A percentile compares a stretch with the other conserved stretches of the same genome.
Evolutionary conservation across 2,113 vertebrate species (phyloP).

Genomic region (Melanostigma gelatinosum): DNA sequence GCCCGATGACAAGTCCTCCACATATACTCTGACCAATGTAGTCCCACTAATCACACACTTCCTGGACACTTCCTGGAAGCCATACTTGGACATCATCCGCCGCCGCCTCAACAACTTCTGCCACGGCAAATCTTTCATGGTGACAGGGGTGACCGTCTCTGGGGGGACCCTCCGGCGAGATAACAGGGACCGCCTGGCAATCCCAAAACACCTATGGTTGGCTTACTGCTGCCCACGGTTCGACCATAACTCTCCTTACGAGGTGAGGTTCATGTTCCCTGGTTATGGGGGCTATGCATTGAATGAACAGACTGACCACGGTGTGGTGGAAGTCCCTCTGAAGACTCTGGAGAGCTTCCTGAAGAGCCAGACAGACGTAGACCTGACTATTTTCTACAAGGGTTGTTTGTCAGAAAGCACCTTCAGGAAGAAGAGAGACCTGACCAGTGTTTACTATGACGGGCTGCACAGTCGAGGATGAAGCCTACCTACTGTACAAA

Average conservation of each 20-base stretch:
- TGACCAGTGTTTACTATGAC: conserved; percentile 17
- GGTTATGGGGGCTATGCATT: conserved; percentile 74
- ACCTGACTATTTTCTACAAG: conserved; percentile 72
- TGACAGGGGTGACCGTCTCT: conserved; percentile 74
- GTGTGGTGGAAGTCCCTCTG: conserved; percentile 75
- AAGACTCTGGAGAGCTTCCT: conserved; percentile 78
- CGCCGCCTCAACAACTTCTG: conserved; percentile 82
- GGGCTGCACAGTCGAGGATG: not conserved
- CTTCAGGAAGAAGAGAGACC: conserved; percentile 53
- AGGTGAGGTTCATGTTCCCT: conserved; percentile 82
- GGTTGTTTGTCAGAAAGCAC: conserved; percentile 71
- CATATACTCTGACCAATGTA: conserved; percentile 87
- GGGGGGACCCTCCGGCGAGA: conserved; percentile 59
- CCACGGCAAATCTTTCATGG: conserved; percentile 69
- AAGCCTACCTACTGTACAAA: not conserved
- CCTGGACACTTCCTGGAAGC: conserved; percentile 72
- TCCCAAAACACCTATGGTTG: conserved; percentile 79
- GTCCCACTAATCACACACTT: conserved; percentile 79
- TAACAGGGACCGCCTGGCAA: conserved; percentile 62
- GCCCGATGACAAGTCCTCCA: conserved; percentile 78
- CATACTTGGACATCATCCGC: conserved; percentile 69
- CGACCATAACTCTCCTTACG: conserved; percentile 78
- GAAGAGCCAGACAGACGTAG: conserved; percentile 62
- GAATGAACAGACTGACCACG: conserved; percentile 63
- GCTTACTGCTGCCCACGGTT: conserved; percentile 81